Percentiles rank a stretch among this genome's conserved stretches.
Evolutionary conservation across 64 coral and sea anemone species (phyloP).

Genomic region (Trachythela sp.): DNA sequence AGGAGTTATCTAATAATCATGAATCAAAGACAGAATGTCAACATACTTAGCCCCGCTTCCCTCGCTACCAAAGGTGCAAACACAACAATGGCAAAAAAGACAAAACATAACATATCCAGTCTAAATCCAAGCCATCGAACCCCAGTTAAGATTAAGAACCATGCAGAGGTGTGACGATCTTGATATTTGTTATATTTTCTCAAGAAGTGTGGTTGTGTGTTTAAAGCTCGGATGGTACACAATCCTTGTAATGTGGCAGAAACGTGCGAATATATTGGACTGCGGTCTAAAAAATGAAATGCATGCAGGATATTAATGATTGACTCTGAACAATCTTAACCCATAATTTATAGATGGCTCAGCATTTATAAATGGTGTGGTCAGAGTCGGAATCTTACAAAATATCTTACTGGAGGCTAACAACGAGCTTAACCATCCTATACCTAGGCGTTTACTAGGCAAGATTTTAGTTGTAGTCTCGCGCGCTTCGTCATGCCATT

Average conservation of each 20-base stretch:
- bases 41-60: not conserved
- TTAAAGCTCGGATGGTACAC: not conserved
- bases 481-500: no score
- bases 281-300: not conserved
- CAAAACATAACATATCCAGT: slow-evolving; percentile 8
- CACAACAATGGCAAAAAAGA: slow-evolving; percentile 12
- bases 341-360: not conserved
- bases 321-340: no score
- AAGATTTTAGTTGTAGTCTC: no score
- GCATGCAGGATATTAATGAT: not conserved
- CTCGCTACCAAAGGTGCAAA: not conserved
- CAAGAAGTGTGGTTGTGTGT: not conserved
- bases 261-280: slow-evolving; percentile 18
- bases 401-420: no score
- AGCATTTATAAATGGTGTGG: not conserved
- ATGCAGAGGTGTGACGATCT: slow-evolving; percentile 6
- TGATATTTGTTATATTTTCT: slow-evolving; percentile 1
- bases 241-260: slow-evolving; percentile 5
- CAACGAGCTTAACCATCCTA: no score
- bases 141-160: slow-evolving; percentile 8
- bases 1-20: no score
- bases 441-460: no score
- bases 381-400: no score
- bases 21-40: not conserved
- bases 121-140: slow-evolving; percentile 2